These are phyloP conservation scores for Melanotus villosus DNA, from an alignment of 2,888 invertebrate genomes.

Conservation along the genomic window DNA sequence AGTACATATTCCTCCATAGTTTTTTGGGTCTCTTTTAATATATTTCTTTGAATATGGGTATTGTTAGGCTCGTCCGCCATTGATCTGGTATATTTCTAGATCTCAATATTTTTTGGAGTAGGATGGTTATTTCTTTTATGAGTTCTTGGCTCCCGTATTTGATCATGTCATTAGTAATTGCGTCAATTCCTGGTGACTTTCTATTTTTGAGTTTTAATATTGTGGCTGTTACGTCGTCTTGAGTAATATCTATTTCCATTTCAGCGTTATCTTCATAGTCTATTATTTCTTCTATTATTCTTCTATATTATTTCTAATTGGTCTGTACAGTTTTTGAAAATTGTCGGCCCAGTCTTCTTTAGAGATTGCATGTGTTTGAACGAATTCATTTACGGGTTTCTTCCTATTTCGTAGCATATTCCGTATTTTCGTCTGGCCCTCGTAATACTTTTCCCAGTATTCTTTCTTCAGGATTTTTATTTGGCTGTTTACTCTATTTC, in stretches of 20 bases:
- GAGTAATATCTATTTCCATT: not conserved
- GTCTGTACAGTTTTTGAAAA: not conserved
- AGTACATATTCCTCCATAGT: no score
- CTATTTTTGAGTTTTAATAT: slow-evolving; percentile 28
- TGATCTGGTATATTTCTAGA: slow-evolving; percentile 15
- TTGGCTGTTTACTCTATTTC: slow-evolving; percentile 2
- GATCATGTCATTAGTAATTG: slow-evolving; percentile 25
- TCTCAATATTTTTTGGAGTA: slow-evolving; percentile 24
- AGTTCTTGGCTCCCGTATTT: slow-evolving; percentile 24
- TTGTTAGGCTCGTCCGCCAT: slow-evolving; percentile 25
- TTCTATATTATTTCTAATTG: not conserved
- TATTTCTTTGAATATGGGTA: slow-evolving; percentile 25
- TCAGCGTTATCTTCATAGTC: slow-evolving; percentile 1
- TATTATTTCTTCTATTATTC: slow-evolving; percentile 6
- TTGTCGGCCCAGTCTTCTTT: slow-evolving; percentile 5
- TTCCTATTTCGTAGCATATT: slow-evolving; percentile 29
- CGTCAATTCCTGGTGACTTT: slow-evolving; percentile 19
- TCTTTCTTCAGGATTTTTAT: slow-evolving; percentile 7
- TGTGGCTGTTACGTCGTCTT: slow-evolving; percentile 7
- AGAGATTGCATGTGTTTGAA: slow-evolving; percentile 14
- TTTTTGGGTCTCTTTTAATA: no score
- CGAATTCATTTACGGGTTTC: slow-evolving; percentile 14
- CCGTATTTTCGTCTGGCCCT: slow-evolving; percentile 15
- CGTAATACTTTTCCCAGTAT: slow-evolving; percentile 10
- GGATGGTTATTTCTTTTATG: slow-evolving; percentile 8